A percentile compares a stretch with the other conserved stretches of the same genome.
phyloP scores from a whole-genome alignment of 2,888 invertebrate species.

The Pheosia gnoma region DNA sequence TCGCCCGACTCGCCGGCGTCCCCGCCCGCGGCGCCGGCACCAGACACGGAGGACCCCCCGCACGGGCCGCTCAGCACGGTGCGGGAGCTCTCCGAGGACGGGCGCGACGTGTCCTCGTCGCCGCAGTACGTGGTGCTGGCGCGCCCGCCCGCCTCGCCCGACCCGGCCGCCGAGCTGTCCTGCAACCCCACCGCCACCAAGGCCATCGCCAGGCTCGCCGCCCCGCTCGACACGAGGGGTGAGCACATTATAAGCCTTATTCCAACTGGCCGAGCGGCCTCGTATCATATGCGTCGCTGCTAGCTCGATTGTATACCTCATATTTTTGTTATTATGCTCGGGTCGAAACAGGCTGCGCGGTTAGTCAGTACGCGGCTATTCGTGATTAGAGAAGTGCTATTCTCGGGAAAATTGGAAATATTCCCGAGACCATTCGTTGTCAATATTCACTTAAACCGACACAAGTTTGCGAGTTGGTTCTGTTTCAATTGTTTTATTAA shows the following conservation, averaged over 20 bases:
- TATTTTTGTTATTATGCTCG: too few relatives aligned
- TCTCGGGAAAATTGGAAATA: too few relatives aligned
- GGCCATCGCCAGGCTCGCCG: constrained; percentile 54
- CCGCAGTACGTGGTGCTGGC: constrained; percentile 82
- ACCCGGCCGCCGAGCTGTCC: constrained; percentile 45
- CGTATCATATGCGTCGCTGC: too few relatives aligned
- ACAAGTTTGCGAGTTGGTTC: too few relatives aligned
- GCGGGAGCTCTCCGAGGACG: constrained; percentile 70
- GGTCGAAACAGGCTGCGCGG: too few relatives aligned
- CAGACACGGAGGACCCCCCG: constrained; percentile 47
- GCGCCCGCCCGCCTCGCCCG: constrained; percentile 30
- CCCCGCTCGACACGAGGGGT: constrained; percentile 47
- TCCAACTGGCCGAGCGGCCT: too few relatives aligned
- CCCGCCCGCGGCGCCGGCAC: constrained; percentile 75
- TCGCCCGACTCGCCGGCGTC: constrained; percentile 87
- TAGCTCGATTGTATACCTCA: too few relatives aligned
- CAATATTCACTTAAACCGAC: too few relatives aligned
- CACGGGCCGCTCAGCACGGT: constrained; percentile 60
- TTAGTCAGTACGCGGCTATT: too few relatives aligned
- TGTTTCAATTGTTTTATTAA: too few relatives aligned
- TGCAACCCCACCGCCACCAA: constrained; percentile 77
- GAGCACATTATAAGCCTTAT: constrained; percentile 10
- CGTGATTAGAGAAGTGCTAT: too few relatives aligned
- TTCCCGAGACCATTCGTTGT: too few relatives aligned
- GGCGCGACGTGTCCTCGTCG: constrained; percentile 50